Evolutionary conservation across 1,140 invertebrate genomes (phyloP).

Genomic region (Drosophila watanabei): DNA sequence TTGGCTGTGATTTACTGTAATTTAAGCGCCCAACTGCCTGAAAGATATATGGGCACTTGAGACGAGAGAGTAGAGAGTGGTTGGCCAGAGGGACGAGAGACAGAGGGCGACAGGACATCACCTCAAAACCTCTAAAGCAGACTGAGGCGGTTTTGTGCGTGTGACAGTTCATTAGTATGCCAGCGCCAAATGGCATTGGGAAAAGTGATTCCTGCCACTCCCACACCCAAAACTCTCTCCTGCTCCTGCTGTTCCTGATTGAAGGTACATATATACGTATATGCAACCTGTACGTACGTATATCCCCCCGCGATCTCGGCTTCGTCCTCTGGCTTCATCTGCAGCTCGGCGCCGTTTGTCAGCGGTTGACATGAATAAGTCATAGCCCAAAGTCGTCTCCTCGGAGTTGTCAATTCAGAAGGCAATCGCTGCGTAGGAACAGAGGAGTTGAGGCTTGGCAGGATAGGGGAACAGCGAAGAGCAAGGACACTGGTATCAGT

Average conservation of each 20-base stretch:
- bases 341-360: conserved; percentile 69
- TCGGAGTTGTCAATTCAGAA: conserved; percentile 46
- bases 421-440: conserved; percentile 4
- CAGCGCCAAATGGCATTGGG: conserved; percentile 68
- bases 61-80: conserved; percentile 6
- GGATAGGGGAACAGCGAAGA: not conserved
- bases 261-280: not conserved
- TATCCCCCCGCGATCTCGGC: not conserved
- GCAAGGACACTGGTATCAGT: not conserved
- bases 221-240: not conserved
- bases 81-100: not conserved
- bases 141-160: conserved; percentile 54
- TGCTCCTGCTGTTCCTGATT: conserved; percentile 23
- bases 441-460: not conserved
- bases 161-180: conserved; percentile 81
- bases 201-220: conserved; percentile 64
- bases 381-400: conserved; percentile 55
- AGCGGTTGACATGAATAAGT: conserved; percentile 80
- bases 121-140: conserved; percentile 35
- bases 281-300: not conserved
- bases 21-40: conserved; percentile 76
- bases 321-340: conserved; percentile 33
- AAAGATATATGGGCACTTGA: conserved; percentile 76
- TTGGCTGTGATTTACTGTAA: conserved; percentile 82
- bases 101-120: conserved; percentile 1